Evolutionary conservation across 30 jellyfish, hydroid and myxozoan species (phyloP).

Genomic region (Cassiopea andromeda): DNA sequence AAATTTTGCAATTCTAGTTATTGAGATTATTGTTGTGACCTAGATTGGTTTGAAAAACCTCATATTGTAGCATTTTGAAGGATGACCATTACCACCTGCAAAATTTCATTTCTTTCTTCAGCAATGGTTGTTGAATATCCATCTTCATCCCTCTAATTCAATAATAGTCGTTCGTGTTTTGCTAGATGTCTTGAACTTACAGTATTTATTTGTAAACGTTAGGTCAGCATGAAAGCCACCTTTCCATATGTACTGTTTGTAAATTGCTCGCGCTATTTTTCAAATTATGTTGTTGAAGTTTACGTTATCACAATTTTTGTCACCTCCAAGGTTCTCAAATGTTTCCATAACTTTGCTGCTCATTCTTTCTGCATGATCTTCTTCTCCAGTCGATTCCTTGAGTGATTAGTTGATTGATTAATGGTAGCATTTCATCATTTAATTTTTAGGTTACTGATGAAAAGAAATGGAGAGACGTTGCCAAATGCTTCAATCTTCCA

Average conservation of each 20-base stretch:
- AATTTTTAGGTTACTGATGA: slow-evolving; percentile 81
- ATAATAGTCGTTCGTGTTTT: too few species aligned
- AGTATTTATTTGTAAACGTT: too few species aligned
- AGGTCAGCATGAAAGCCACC: too few species aligned
- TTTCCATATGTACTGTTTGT: too few species aligned
- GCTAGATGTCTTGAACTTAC: too few species aligned
- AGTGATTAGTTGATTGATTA: neutral
- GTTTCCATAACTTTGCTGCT: too few species aligned
- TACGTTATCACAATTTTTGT: too few species aligned
- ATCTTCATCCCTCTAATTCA: neutral
- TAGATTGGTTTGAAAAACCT: neutral
- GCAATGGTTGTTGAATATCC: neutral
- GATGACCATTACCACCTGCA: neutral
- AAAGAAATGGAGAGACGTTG: slow-evolving; percentile 90
- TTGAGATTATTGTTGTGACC: neutral
- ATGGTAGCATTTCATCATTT: neutral
- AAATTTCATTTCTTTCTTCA: neutral
- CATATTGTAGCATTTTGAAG: neutral
- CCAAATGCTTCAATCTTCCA: slow-evolving; percentile 83
- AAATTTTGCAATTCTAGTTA: too few species aligned
- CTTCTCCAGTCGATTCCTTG: neutral
- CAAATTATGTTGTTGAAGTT: too few species aligned
- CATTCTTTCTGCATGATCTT: too few species aligned
- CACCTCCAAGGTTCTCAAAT: too few species aligned
- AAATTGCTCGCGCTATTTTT: too few species aligned